Evolutionary conservation across 2,797 vertebrate species (phyloP).

Genomic region (Catamblyrhynchus diadema): DNA sequence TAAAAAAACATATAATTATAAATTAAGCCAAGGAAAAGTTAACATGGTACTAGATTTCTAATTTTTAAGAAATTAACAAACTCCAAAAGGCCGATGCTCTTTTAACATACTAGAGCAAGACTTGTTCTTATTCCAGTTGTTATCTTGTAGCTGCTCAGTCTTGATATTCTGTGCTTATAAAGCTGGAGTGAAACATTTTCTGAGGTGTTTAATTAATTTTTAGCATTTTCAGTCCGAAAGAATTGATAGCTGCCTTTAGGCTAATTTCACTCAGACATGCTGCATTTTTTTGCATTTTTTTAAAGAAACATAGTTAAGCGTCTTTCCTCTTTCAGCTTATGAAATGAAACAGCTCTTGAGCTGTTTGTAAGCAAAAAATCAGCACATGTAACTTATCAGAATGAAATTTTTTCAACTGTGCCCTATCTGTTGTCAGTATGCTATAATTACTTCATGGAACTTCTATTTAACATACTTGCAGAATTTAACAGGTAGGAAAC

Average conservation of each 20-base stretch:
- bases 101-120: background rate
- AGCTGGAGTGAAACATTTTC: background rate
- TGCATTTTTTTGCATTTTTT: background rate
- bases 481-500: background rate
- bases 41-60: background rate
- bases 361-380: background rate
- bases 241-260: background rate
- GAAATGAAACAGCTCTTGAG: background rate
- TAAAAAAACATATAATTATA: background rate
- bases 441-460: background rate
- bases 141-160: background rate
- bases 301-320: rapidly evolving
- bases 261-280: background rate
- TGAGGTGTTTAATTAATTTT: background rate
- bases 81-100: background rate
- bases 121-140: background rate
- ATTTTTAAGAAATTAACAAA: background rate
- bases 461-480: background rate
- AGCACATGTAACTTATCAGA: background rate
- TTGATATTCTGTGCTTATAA: background rate
- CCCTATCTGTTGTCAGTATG: background rate
- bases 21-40: background rate
- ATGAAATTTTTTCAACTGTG: background rate
- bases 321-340: background rate
- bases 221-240: background rate